These are phyloP conservation scores for Ophion obscuratus DNA, from an alignment of 2,888 invertebrate species.

Conservation along the genomic window DNA sequence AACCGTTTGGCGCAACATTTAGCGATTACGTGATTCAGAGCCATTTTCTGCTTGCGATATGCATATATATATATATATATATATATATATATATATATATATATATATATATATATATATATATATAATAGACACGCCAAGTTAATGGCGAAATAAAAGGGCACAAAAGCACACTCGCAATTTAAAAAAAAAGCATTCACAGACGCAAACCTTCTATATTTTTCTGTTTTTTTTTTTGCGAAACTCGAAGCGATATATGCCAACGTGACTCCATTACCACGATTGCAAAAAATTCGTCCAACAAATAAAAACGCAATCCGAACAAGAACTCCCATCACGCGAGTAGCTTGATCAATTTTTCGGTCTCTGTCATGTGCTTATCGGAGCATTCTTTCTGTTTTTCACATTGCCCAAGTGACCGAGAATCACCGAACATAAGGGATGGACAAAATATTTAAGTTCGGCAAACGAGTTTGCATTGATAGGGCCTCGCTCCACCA, in stretches of 20 bases:
- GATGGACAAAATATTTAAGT: too few relatives aligned
- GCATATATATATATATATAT: neutral
- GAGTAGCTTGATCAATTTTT: neutral
- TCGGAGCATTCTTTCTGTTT: neutral
- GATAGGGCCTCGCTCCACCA: too few relatives aligned
- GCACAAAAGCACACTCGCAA: neutral
- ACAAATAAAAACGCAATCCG: neutral
- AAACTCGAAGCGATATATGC: neutral
- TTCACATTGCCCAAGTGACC: neutral
- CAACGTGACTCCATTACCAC: neutral
- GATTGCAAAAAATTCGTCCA: neutral
- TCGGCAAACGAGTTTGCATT: too few relatives aligned
- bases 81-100: neutral
- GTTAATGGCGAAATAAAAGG: conserved; percentile 1
- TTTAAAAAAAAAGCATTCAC: neutral
- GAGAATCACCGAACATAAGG: too few relatives aligned
- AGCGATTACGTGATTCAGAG: conserved; percentile 56
- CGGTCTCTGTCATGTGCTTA: neutral
- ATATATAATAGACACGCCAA: conserved; percentile 36
- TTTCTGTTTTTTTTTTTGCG: neutral
- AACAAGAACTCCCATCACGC: neutral
- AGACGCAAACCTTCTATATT: neutral
- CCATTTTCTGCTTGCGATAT: conserved; percentile 38
- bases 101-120: neutral
- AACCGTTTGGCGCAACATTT: conserved; percentile 52